A percentile compares a stretch with the other conserved stretches of the same genome.
phyloP scores from a whole-genome alignment of 2,113 vertebrate species.

The Sander lucioperca region DNA sequence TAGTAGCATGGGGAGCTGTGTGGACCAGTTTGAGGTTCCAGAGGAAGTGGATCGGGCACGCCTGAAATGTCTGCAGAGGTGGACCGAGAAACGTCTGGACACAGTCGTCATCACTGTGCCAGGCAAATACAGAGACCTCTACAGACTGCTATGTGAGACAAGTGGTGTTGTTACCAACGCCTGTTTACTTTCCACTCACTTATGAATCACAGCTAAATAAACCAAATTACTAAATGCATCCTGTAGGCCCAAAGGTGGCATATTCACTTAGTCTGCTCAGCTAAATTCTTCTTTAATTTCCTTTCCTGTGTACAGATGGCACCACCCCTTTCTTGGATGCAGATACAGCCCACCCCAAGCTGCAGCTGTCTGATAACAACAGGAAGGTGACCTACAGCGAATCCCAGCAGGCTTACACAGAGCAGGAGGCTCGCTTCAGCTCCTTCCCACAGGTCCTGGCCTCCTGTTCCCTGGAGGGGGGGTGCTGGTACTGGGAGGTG shows the following conservation, averaged over 20 bases:
- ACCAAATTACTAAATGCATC: constrained; percentile 5
- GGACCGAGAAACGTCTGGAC: constrained; percentile 79
- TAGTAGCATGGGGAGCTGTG: constrained; percentile 21
- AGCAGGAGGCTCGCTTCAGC: constrained; percentile 80
- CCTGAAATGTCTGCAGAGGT: constrained; percentile 77
- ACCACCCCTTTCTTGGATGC: constrained; percentile 74
- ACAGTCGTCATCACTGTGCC: constrained; percentile 67
- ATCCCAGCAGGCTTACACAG: constrained; percentile 69
- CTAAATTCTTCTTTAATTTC: neutral
- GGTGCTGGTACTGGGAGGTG: constrained; percentile 86
- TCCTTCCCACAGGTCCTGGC: constrained; percentile 84
- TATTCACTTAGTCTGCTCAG: constrained; percentile 9
- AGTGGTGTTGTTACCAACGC: neutral
- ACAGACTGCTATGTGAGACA: constrained; percentile 80
- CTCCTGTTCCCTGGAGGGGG: constrained; percentile 48
- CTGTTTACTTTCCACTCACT: neutral
- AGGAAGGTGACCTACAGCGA: constrained; percentile 78
- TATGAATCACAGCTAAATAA: constrained; percentile 24
- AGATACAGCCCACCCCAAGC: constrained; percentile 83
- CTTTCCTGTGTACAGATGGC: constrained; percentile 76
- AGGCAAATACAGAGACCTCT: constrained; percentile 76
- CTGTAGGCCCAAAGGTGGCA: neutral
- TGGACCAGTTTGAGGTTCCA: constrained; percentile 60
- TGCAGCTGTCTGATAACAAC: constrained; percentile 79
- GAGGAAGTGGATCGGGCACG: constrained; percentile 72